Evolutionary conservation across 2,797 vertebrate genomes (phyloP).

Genomic region (Meda fulgida): DNA sequence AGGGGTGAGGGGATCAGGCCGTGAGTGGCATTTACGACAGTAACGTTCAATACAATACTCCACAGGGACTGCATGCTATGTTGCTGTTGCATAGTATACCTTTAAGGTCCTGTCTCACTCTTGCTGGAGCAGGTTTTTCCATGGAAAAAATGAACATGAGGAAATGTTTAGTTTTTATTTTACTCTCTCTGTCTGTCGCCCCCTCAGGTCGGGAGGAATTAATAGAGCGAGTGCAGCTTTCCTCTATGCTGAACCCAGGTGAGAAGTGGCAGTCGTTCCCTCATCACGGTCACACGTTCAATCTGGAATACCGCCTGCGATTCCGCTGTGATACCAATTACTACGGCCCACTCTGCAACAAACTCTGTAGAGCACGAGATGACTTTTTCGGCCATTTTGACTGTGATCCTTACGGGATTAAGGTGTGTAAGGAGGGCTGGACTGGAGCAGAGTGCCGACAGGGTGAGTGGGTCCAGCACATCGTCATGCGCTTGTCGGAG

Average conservation of each 20-base stretch:
- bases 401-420: slow-evolving; percentile 77
- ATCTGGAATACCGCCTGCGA: slow-evolving; percentile 78
- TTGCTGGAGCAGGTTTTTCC: background rate
- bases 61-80: too few species aligned
- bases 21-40: too few species aligned
- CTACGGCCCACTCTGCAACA: slow-evolving; percentile 81
- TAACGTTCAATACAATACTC: too few species aligned
- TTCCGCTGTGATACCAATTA: slow-evolving; percentile 81
- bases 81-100: too few species aligned
- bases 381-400: slow-evolving; percentile 83
- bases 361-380: slow-evolving; percentile 78
- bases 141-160: background rate
- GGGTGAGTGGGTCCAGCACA: slow-evolving; percentile 66
- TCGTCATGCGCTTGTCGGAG: too few species aligned
- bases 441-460: slow-evolving; percentile 76
- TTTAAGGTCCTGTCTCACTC: background rate
- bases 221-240: slow-evolving; percentile 79
- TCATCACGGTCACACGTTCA: slow-evolving; percentile 73
- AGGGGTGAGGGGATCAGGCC: too few species aligned
- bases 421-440: slow-evolving; percentile 84
- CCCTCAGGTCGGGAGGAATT: slow-evolving; percentile 71
- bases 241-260: slow-evolving; percentile 82
- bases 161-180: background rate
- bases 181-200: background rate
- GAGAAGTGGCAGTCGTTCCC: slow-evolving; percentile 79